Percentiles rank a stretch among this genome's conserved stretches.
Evolutionary conservation across 1,140 invertebrate species (phyloP).

Genomic region (Hylaeus volcanicus): DNA sequence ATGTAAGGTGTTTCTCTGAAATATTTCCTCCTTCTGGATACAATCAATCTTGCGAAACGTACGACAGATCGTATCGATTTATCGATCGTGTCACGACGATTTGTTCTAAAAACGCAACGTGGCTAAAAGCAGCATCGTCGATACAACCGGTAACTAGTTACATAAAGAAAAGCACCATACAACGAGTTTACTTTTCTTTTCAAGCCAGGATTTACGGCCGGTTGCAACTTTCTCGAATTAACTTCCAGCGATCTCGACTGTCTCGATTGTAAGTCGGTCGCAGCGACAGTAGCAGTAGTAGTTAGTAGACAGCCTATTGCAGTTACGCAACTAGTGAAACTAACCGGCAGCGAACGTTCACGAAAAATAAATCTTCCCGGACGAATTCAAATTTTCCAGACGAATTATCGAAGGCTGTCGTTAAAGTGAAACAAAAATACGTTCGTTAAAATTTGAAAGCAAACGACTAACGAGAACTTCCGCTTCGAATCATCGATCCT

Average conservation of each 20-base stretch:
- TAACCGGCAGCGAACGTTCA: conserved; percentile 55
- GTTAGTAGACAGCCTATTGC: conserved; percentile 46
- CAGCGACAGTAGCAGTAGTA: conserved; percentile 39
- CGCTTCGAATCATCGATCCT: too few relatives aligned
- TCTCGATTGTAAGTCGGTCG: conserved; percentile 40
- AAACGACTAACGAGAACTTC: too few relatives aligned
- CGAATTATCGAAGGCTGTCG: neutral
- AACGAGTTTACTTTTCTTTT: conserved; percentile 15
- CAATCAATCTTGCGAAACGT: too few relatives aligned
- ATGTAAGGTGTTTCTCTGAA: too few relatives aligned
- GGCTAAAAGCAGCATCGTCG: too few relatives aligned
- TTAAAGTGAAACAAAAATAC: neutral
- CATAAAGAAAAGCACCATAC: conserved; percentile 2
- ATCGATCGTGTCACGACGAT: neutral
- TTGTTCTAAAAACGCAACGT: neutral
- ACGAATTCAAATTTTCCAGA: conserved; percentile 2
- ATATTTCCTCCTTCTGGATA: too few relatives aligned
- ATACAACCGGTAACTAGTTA: conserved; percentile 6
- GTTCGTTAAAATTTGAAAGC: too few relatives aligned
- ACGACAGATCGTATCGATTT: neutral
- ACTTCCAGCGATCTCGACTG: conserved; percentile 36
- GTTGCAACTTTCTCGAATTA: conserved; percentile 46
- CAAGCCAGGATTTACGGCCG: conserved; percentile 19
- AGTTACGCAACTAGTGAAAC: conserved; percentile 72
- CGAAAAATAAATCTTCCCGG: conserved; percentile 42